A percentile compares a stretch with the other conserved stretches of the same genome.
phyloP scores from a whole-genome alignment of 1,140 invertebrate species.

The Helicorthomorpha holstii region DNA sequence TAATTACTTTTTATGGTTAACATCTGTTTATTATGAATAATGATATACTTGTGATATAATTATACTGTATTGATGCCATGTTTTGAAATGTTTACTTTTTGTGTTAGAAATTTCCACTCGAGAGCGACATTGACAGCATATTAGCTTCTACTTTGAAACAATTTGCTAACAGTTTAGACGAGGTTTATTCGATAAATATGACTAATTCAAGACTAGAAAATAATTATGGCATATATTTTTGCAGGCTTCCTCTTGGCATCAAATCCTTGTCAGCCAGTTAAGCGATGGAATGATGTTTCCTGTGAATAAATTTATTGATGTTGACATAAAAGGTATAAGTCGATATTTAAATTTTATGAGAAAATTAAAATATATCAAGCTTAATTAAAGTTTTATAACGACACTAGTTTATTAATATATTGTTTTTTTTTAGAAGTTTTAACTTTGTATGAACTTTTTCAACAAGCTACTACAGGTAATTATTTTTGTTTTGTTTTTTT shows the following conservation, averaged over 20 bases:
- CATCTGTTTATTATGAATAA: no score
- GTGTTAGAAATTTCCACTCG: constrained; percentile 26
- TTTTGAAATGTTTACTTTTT: constrained; percentile 9
- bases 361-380: background rate
- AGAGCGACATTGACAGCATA: constrained; percentile 25
- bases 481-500: background rate
- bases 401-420: constrained; percentile 5
- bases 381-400: background rate
- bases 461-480: constrained; percentile 24
- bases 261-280: constrained; percentile 29
- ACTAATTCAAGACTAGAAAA: background rate
- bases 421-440: constrained; percentile 23
- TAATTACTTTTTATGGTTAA: no score
- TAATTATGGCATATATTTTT: constrained; percentile 7
- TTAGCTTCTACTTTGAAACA: constrained; percentile 26
- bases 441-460: constrained; percentile 27
- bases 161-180: constrained; percentile 27
- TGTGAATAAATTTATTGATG: constrained; percentile 27
- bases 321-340: constrained; percentile 29
- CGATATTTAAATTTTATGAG: background rate
- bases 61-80: background rate
- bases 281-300: constrained; percentile 32
- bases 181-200: constrained; percentile 22
- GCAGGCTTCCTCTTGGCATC: constrained; percentile 31
- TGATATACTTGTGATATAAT: no score